Evolutionary conservation across 1,140 invertebrate genomes (phyloP).

Genomic region (Trachymyrmex cornetzi): DNA sequence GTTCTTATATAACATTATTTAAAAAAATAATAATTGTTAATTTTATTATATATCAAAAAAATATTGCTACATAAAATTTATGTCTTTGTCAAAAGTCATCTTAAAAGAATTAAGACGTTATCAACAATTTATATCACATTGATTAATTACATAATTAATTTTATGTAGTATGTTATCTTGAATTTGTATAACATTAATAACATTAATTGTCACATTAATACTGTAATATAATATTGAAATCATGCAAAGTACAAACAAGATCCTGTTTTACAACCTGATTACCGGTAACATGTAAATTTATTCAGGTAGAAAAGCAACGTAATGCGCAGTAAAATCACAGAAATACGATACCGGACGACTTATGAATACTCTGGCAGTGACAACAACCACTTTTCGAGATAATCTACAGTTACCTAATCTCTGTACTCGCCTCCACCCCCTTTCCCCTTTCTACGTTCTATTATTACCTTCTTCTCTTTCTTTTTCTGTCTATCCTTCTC

Average conservation of each 20-base stretch:
- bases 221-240: not conserved
- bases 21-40: not conserved
- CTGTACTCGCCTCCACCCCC: not conserved
- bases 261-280: not conserved
- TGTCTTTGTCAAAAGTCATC: not conserved
- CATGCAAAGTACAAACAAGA: slow-evolving; percentile 16
- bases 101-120: not conserved
- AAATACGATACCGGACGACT: slow-evolving; percentile 49
- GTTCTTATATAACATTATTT: not conserved
- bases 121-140: not conserved
- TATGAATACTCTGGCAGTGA: slow-evolving; percentile 64
- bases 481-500: slow-evolving; percentile 1
- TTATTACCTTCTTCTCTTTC: slow-evolving; percentile 31
- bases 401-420: slow-evolving; percentile 73
- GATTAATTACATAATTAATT: not conserved
- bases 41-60: not conserved
- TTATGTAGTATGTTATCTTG: not conserved
- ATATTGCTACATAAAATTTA: not conserved
- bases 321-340: slow-evolving; percentile 58
- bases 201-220: not conserved
- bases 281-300: slow-evolving; percentile 55
- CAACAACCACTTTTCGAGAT: slow-evolving; percentile 73
- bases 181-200: not conserved
- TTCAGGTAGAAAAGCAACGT: slow-evolving; percentile 47
- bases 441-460: not conserved